Evolutionary conservation across 2,797 vertebrate genomes (phyloP), one percentile per base, ranked within the genome.

Genomic region (Danio albolineatus): DNA sequence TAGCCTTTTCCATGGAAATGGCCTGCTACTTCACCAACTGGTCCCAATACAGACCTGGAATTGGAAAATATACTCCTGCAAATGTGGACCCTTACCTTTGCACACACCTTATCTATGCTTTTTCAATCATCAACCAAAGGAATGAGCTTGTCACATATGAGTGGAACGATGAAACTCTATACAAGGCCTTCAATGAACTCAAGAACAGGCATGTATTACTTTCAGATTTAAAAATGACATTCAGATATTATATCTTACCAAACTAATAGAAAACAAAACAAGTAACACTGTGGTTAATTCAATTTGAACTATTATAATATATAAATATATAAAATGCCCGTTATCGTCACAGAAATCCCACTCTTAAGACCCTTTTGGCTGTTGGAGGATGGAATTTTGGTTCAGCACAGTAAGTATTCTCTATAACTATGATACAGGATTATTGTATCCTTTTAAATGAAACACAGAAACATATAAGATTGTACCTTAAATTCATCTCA

Each of bases 361-460:
- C 61, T 4, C 89, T 96, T 88, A 96, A 91, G 91, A 95, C 93
- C 0, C 87, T 95, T 14, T 80, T 96, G 69, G 94, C 94, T 5
- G 85, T 96, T 69, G 94, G 93, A 72, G 93, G 93, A 75, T 90
- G 89, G 89, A 90, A 66, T 38, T 90, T 92, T 72, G 88, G 88
- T 3, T 87, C 85, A 57, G 17, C 83, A 21, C 87, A 84, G 91
- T 92, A 56, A 80, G 86, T 78, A 51, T 38, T 64, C 0, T 9
- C 28, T 28, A 28, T 28, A 1, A 28, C 28, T 28, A 1, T 28
- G 28, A 28, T 28, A 28, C 28, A 28, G 1, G 28, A 28, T 28
- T 59, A 56, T 59, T 43, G 2, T 10, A 16, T 46, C 10, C 2
- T 44, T 12, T 48, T 5, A 44, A 10, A 4, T 73, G 7, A 57